Evolutionary conservation across 2,113 vertebrate genomes (phyloP), one percentile per base, ranked within the genome.

Genomic region (Perognathus longimembris): DNA sequence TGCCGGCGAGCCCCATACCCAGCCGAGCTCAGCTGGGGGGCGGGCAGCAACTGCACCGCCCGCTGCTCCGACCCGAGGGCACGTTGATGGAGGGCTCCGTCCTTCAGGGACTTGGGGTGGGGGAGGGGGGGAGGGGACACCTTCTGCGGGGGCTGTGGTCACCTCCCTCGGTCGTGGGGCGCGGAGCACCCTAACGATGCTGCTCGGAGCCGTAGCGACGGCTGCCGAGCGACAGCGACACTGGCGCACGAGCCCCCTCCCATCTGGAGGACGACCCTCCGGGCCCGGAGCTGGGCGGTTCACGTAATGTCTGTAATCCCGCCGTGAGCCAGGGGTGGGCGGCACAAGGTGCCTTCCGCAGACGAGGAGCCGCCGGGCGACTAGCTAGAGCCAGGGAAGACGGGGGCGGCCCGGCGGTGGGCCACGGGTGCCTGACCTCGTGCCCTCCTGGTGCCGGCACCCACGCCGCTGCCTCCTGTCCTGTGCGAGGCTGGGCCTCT

Each of bases 191-290:
- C 78, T 20, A 50, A 18, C 21, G 4, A 78, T 14, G 38, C 6
- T 6, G 14, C 30, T 1, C 3, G 59, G 11, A 5, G 50, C 4
- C 5, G 32, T 2, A 54, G 24, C 5, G 2, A n/a, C 0, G 15
- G 63, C 38, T 30, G 2, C 28, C 24, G 1, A 5, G 12, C 24
- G n/a, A 22, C 12, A 38, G 14, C 7, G 54, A 78, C 59, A 34
- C 14, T 2, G 14, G 45, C 14, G 26, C 2, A 0, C 5, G 36
- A 28, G 0, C 1, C 0, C 1, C 17, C 34, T 50, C 36, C 1
- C 4, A 21, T 54, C 11, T 9, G 26, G n/a, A 80, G 34, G 15
- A n/a, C n/a, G 45, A 2, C 15, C 40, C 24, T 63, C 38, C 32
- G 36, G 75, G n/a, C 7, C 50, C n/a, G 8, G 15, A 7, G 36